phyloP scores from a whole-genome alignment of 2,113 vertebrate species.

The Sebastes fasciatus region DNA sequence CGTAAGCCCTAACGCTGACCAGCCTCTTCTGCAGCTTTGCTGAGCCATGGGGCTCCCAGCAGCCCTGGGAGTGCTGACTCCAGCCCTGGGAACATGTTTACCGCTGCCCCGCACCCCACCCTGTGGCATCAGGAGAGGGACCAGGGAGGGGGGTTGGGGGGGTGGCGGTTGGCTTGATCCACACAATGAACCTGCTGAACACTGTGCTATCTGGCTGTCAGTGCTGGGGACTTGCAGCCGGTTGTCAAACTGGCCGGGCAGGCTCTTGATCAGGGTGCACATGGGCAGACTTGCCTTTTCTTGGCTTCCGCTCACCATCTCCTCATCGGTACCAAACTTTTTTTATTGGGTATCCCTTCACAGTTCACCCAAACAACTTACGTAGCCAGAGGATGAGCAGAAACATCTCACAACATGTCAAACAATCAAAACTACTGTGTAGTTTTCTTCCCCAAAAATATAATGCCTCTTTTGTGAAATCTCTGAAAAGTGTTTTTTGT shows the following conservation, averaged over 20 bases:
- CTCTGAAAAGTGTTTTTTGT: not conserved
- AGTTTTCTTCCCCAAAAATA: not conserved
- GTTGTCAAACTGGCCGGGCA: slow-evolving; percentile 61
- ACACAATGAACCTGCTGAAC: slow-evolving; percentile 88
- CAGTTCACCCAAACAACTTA: not conserved
- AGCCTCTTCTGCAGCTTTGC: slow-evolving; percentile 83
- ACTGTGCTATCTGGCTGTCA: slow-evolving; percentile 68
- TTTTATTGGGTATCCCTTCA: slow-evolving; percentile 28
- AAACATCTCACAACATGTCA: slow-evolving; percentile 1
- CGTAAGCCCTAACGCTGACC: slow-evolving; percentile 79
- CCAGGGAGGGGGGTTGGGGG: not conserved
- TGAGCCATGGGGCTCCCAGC: slow-evolving; percentile 82
- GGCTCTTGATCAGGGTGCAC: slow-evolving; percentile 45
- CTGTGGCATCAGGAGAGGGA: slow-evolving; percentile 69
- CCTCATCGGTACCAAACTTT: slow-evolving; percentile 35
- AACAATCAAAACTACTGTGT: not conserved
- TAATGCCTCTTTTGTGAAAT: slow-evolving; percentile 21
- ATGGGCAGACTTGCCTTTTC: slow-evolving; percentile 21
- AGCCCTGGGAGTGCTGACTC: slow-evolving; percentile 84
- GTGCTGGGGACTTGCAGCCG: slow-evolving; percentile 47
- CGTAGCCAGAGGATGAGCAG: not conserved
- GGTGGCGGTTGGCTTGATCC: slow-evolving; percentile 10
- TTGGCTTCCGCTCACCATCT: slow-evolving; percentile 15
- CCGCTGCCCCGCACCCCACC: slow-evolving; percentile 69
- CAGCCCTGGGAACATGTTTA: slow-evolving; percentile 84